phyloP scores from a whole-genome alignment of 2,113 vertebrate genomes.

The Archocentrus centrarchus region DNA sequence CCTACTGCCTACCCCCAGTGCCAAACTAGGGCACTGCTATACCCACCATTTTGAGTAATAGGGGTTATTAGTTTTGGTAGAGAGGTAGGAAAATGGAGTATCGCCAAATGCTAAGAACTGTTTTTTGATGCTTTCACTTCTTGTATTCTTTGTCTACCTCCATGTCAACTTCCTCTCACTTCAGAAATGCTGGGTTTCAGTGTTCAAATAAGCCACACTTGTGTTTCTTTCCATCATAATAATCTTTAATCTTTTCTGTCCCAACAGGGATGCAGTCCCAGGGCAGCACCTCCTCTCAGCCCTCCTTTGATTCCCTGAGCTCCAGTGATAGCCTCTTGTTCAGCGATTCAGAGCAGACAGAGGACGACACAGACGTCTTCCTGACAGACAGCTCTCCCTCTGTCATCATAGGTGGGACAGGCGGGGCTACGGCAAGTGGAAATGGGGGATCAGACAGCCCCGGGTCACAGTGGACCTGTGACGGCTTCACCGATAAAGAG shows the following conservation, averaged over 20 bases:
- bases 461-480: conserved; percentile 73
- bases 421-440: neutral
- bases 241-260: conserved; percentile 7
- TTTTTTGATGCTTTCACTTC: neutral
- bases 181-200: conserved; percentile 13
- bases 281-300: conserved; percentile 79
- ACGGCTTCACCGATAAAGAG: conserved; percentile 61
- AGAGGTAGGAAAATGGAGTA: neutral
- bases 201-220: neutral
- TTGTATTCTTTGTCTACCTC: neutral
- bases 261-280: conserved; percentile 81
- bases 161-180: neutral
- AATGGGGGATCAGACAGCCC: conserved; percentile 53
- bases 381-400: conserved; percentile 75
- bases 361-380: conserved; percentile 82
- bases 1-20: conserved; percentile 66
- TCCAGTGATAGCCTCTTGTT: conserved; percentile 77
- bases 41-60: conserved; percentile 75
- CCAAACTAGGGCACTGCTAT: conserved; percentile 73
- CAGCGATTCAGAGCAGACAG: conserved; percentile 78
- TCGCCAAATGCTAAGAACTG: neutral
- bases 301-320: conserved; percentile 81
- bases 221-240: neutral
- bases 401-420: conserved; percentile 29
- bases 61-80: conserved; percentile 47